Evolutionary conservation across 2,888 invertebrate genomes (phyloP), one percentile per base, ranked within the genome.

Genomic region (Phyto melanocephala): DNA sequence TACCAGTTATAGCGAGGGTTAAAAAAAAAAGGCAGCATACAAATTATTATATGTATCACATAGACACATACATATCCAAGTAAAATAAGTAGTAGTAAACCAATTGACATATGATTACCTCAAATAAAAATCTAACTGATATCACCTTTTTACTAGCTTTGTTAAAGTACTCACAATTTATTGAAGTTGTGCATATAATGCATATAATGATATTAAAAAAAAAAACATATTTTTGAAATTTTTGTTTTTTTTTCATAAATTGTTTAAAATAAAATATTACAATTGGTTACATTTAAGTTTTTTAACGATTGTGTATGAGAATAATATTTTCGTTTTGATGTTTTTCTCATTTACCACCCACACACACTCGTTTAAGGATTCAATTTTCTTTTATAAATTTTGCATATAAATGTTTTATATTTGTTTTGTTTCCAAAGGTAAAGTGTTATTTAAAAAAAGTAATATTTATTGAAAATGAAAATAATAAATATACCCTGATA

Each of bases 351-450:
- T 11, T 28, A 15, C 40, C 24, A 15, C 10, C 20, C 24, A 8
- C 6, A 60, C 15, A 50, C 6, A 70, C n/a, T n/a, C 4, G 33
- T 7, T 47, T 33, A 22, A n/a, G 8, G 54, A 63, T 63, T 42
- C n/a, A 63, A 65, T 63, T 63, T 63, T 20, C 4, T 65, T 17
- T 22, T 33, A 74, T 65, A 65, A 45, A 42, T 74, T 42, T 63
- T 42, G 5, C 28, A 54, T 42, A 63, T 33, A 35, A 52, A 63
- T 63, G 15, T 20, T 17, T 63, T 54, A n/a, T 22, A 8, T 58
- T 70, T 45, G 10, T 28, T 54, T 58, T 7, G 0, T 60, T 24
- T 22, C 11, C 15, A 2, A 50, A 22, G n/a, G n/a, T 13, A 35
- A 20, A 65, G 20, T 65, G 8, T 20, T 17, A 42, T 15, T 47